Evolutionary conservation across 2,888 invertebrate genomes (phyloP), one percentile per base, ranked within the genome.

Genomic region (Petrophora chlorosata): DNA sequence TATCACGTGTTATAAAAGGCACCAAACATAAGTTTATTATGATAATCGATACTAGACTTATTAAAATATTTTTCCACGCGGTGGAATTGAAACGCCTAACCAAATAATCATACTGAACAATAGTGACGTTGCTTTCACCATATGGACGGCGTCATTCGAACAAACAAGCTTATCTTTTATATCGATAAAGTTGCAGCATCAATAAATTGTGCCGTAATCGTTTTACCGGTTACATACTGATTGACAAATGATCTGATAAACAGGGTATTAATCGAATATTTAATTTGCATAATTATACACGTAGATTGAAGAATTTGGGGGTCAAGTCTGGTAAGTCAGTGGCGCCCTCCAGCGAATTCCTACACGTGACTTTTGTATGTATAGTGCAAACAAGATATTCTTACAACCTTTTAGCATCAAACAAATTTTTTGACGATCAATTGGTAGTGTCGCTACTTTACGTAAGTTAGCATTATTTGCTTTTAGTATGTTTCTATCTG

Each of bases 191-290:
- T 29, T 15, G 36, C 15, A 19, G 35, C 41, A 38, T 14, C 14
- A 26, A 33, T 43, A 38, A 30, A 23, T 9, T 28, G 28, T 38
- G 19, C 41, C 10, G 9, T 30, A 30, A 48, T 41, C 16, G 34
- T 15, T 15, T 12, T 22, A 7, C 22, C 15, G 15, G 22, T 23
- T 29, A 8, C 12, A 30, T 3, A 19, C 13, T 43, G 34, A 44
- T 34, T 50, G 49, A 50, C 49, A 43, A 50, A 44, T 34, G 49
- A 50, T 44, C 49, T 35, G 43, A 50, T 50, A 29, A 49, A 48
- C 28, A 42, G 30, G 32, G n/a, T 19, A 36, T 32, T 48, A 48
- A 36, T 48, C 36, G 23, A 48, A 41, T 41, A 36, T 42, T 39
- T 32, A 48, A 48, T 48, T 48, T 28, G 36, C 46, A 40, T 40